Evolutionary conservation across 2,888 invertebrate species (phyloP).

Genomic region (Oscheius myriophilus): DNA sequence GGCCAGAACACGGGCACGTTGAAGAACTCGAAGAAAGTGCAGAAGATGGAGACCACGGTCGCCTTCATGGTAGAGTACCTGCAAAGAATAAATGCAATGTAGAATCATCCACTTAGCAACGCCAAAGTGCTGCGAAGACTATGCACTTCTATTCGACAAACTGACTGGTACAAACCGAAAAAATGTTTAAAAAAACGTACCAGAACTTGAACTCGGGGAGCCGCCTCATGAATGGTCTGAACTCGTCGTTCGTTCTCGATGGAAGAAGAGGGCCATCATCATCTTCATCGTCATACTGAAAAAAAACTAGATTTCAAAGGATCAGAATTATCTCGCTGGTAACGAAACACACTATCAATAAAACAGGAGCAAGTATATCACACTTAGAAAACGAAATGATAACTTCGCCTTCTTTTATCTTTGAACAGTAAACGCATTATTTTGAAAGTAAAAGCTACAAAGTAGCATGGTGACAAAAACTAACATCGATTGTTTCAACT

Average conservation of each 20-base stretch:
- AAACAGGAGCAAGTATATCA: constrained; percentile 2
- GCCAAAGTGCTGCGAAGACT: too few relatives aligned
- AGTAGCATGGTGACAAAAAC: too few relatives aligned
- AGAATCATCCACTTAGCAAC: too few relatives aligned
- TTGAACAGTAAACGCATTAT: too few relatives aligned
- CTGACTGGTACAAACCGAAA: background rate
- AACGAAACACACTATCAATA: too few relatives aligned
- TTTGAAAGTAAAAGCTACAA: too few relatives aligned
- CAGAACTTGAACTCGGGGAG: constrained; percentile 97
- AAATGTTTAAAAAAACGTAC: constrained; percentile 38
- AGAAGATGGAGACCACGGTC: constrained; percentile 85
- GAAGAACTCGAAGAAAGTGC: constrained; percentile 93
- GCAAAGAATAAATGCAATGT: constrained; percentile 33
- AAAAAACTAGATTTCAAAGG: constrained; percentile 12
- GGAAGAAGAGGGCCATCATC: constrained; percentile 85
- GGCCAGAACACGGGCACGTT: constrained; percentile 99
- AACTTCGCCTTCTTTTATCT: too few relatives aligned
- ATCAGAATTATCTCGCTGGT: too few relatives aligned
- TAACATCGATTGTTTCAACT: too few relatives aligned
- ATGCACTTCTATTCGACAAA: too few relatives aligned
- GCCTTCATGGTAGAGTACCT: constrained; percentile 92
- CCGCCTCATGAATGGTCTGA: constrained; percentile 93
- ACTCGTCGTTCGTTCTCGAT: constrained; percentile 93
- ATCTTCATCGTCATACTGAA: constrained; percentile 50
- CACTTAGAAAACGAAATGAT: constrained; percentile 1